phyloP scores from a whole-genome alignment of 1,140 invertebrate species.

The Mamestra configurata region DNA sequence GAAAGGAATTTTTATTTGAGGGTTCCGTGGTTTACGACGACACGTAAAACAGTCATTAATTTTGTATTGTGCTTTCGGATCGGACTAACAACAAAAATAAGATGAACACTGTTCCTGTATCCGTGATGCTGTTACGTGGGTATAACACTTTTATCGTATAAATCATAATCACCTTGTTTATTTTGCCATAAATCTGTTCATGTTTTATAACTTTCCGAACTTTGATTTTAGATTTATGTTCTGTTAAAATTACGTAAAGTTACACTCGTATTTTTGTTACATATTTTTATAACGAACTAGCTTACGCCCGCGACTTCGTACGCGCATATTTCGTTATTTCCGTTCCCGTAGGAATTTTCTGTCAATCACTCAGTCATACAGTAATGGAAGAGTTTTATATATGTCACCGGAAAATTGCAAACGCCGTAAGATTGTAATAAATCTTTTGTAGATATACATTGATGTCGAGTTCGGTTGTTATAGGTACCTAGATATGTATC shows the following conservation, averaged over 20 bases:
- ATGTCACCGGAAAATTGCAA: no score
- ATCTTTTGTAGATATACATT: no score
- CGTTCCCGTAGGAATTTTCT: no score
- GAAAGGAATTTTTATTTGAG: constrained; percentile 56
- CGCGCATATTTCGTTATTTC: no score
- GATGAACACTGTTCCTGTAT: constrained; percentile 37
- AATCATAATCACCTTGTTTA: constrained; percentile 26
- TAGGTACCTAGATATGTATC: no score
- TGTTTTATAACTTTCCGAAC: constrained; percentile 5
- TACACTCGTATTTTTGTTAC: background rate
- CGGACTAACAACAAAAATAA: constrained; percentile 56
- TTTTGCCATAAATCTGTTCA: constrained; percentile 6
- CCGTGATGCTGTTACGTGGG: background rate
- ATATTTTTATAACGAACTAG: no score
- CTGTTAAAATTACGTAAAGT: constrained; percentile 4
- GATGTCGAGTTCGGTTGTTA: no score
- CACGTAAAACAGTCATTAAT: constrained; percentile 69
- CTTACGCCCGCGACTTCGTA: no score
- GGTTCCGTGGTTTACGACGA: constrained; percentile 61
- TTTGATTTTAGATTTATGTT: constrained; percentile 23
- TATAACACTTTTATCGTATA: constrained; percentile 18
- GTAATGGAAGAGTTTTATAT: no score
- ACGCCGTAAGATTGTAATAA: no score
- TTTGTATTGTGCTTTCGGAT: constrained; percentile 63
- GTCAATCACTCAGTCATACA: no score